phyloP scores from a whole-genome alignment of 1,140 invertebrate species.

The Cydia strobilella region DNA sequence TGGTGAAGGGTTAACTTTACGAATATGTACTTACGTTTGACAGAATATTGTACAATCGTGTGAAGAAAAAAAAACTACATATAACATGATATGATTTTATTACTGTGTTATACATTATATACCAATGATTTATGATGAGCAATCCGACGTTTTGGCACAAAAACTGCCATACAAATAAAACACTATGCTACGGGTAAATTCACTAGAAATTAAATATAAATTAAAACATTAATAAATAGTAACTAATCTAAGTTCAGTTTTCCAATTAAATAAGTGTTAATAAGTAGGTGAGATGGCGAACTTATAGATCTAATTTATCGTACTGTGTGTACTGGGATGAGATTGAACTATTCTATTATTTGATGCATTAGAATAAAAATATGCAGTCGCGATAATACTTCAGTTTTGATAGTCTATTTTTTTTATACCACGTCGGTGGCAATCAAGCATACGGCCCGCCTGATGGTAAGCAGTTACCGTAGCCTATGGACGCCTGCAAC shows the following conservation, averaged over 20 bases:
- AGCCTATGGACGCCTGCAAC: no score
- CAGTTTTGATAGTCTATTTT: no score
- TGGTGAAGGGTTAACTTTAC: no score
- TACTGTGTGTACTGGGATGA: no score
- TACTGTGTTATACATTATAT: background rate
- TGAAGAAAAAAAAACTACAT: background rate
- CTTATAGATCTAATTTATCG: background rate
- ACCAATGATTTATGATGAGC: conserved; percentile 6
- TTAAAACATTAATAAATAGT: conserved; percentile 4
- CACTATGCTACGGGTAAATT: conserved; percentile 15
- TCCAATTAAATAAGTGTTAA: background rate
- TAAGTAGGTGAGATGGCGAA: background rate
- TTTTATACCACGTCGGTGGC: no score
- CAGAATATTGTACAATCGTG: no score
- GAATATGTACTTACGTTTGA: no score
- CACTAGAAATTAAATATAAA: background rate
- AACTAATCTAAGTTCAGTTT: background rate
- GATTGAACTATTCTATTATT: no score
- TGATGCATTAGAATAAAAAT: no score
- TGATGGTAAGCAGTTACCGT: no score
- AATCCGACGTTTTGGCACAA: conserved; percentile 1
- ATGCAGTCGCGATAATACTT: no score
- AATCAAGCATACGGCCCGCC: no score
- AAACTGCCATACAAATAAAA: conserved; percentile 17
- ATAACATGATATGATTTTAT: conserved; percentile 10